phyloP scores from a whole-genome alignment of 2,888 invertebrate species.

The Dusona sp. region DNA sequence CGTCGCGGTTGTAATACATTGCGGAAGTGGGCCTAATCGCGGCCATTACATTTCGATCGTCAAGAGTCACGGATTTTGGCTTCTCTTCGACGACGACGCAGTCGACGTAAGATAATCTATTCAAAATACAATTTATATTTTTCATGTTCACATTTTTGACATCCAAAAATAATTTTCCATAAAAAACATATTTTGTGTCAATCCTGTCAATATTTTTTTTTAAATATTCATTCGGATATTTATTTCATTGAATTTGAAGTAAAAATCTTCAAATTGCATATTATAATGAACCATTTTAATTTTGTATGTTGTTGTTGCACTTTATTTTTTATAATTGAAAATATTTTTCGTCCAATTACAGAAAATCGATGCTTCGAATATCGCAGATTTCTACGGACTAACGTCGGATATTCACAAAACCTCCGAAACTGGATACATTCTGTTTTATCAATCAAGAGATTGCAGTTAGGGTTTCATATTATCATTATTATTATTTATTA shows the following conservation, averaged over 20 bases:
- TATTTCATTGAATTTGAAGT: neutral
- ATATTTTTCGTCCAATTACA: slow-evolving; percentile 83
- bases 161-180: neutral
- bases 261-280: neutral
- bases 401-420: slow-evolving; percentile 99
- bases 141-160: neutral
- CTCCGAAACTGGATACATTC: slow-evolving; percentile 99
- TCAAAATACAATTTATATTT: neutral
- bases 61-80: slow-evolving; percentile 99
- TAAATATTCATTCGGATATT: neutral
- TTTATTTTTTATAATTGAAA: neutral
- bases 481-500: slow-evolving; percentile 62
- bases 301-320: neutral
- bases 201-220: no score
- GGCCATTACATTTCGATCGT: slow-evolving; percentile 99
- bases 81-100: slow-evolving; percentile 99
- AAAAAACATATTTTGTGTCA: neutral
- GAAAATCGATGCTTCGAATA: slow-evolving; percentile 99
- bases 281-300: neutral
- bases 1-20: slow-evolving; percentile 99
- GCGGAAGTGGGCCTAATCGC: slow-evolving; percentile 99
- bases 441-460: slow-evolving; percentile 99
- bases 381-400: slow-evolving; percentile 99
- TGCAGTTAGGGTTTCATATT: slow-evolving; percentile 84
- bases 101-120: slow-evolving; percentile 94